A percentile compares a stretch with the other conserved stretches of the same genome.
These are phyloP conservation scores for Halictus quadricinctus DNA, from an alignment of 2,888 invertebrate genomes.

Conservation along the genomic window DNA sequence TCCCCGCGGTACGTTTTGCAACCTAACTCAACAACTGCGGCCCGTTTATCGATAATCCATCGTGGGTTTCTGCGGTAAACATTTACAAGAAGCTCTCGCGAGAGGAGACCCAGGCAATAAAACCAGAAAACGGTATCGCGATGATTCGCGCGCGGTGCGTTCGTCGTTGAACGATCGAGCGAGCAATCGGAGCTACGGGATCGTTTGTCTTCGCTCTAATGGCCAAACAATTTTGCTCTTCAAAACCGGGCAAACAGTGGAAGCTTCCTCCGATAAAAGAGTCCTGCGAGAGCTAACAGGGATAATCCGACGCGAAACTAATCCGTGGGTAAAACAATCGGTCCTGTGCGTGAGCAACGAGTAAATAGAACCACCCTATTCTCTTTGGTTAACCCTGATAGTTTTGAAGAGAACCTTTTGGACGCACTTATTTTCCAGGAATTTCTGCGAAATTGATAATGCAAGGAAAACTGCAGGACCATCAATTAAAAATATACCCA, in stretches of 20 bases:
- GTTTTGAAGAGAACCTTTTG: background rate
- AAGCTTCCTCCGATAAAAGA: background rate
- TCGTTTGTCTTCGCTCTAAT: background rate
- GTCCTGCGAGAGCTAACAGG: background rate
- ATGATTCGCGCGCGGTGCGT: background rate
- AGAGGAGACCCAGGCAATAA: background rate
- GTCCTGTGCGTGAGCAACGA: background rate
- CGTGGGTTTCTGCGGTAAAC: constrained; percentile 14
- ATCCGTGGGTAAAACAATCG: background rate
- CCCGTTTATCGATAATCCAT: constrained; percentile 28
- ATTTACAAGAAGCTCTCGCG: constrained; percentile 26
- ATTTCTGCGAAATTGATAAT: too few species aligned
- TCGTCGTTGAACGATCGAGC: background rate
- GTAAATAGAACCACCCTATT: background rate
- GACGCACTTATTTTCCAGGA: too few species aligned
- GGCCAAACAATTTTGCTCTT: background rate
- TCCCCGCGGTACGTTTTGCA: background rate
- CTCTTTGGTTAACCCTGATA: background rate
- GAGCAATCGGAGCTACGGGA: background rate
- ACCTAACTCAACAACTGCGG: constrained; percentile 4
- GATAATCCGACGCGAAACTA: background rate
- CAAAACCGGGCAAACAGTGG: background rate
- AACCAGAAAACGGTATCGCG: constrained; percentile 15
- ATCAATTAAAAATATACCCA: too few species aligned
- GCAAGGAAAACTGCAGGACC: too few species aligned